Evolutionary conservation across 1,140 invertebrate species (phyloP).

Genomic region (Nomia melanderi): DNA sequence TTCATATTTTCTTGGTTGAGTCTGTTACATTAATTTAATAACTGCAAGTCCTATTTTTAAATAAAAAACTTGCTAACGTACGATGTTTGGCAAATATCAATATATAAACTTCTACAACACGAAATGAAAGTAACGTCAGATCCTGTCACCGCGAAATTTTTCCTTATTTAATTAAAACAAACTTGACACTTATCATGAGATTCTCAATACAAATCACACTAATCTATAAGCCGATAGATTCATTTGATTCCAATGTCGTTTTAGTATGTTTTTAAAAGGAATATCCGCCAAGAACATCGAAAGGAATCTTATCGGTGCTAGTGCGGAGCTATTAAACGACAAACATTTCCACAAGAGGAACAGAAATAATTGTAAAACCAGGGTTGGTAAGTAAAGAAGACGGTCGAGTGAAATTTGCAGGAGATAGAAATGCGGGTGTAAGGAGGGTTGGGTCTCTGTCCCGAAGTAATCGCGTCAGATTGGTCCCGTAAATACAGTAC

Average conservation of each 20-base stretch:
- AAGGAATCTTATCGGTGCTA: conserved; percentile 5
- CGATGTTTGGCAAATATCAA: conserved; percentile 7
- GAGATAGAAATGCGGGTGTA: conserved; percentile 69
- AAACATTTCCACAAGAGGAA: not conserved
- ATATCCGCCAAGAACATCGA: not conserved
- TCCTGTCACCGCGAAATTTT: not conserved
- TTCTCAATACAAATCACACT: conserved; percentile 28
- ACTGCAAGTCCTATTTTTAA: not conserved
- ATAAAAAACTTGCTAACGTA: not conserved
- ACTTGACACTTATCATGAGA: conserved; percentile 41
- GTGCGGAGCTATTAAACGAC: not conserved
- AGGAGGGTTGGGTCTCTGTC: conserved; percentile 70
- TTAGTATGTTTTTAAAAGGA: conserved; percentile 33
- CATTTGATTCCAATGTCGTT: conserved; percentile 19
- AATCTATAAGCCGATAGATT: conserved; percentile 17
- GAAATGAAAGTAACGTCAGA: not conserved
- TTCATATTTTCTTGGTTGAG: conserved; percentile 1
- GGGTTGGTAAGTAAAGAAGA: conserved; percentile 28
- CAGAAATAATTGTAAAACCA: conserved; percentile 6
- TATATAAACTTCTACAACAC: not conserved
- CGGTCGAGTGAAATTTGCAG: conserved; percentile 50
- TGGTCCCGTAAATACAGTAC: conserved; percentile 33
- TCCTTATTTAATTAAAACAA: conserved; percentile 27
- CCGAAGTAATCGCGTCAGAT: conserved; percentile 52
- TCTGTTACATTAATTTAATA: conserved; percentile 16